Percentiles rank a stretch among this genome's conserved stretches.
phyloP scores from a whole-genome alignment of 2,888 invertebrate genomes.

The Drosophila bunnanda region DNA sequence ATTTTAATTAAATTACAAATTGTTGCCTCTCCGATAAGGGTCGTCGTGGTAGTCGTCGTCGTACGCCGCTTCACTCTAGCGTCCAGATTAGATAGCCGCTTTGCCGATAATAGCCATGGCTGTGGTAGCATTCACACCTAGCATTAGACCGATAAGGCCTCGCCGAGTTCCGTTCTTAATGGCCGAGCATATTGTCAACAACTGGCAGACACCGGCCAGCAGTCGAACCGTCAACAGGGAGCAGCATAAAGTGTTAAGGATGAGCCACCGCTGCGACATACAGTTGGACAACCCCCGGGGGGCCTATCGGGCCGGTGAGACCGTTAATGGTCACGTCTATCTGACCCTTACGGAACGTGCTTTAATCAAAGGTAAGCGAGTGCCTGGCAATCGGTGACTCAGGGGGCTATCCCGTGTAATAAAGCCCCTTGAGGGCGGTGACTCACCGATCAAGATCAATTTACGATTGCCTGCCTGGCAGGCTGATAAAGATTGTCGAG shows the following conservation, averaged over 20 bases:
- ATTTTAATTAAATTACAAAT: constrained; percentile 49
- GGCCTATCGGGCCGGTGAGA: constrained; percentile 73
- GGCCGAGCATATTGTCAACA: constrained; percentile 48
- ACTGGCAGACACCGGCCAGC: constrained; percentile 49
- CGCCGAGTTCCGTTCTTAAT: constrained; percentile 48
- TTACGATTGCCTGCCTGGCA: background rate
- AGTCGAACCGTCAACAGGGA: constrained; percentile 44
- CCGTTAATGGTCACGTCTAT: constrained; percentile 65
- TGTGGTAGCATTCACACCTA: constrained; percentile 33
- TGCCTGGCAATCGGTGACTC: constrained; percentile 53
- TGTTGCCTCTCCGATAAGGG: constrained; percentile 17
- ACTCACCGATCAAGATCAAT: constrained; percentile 46
- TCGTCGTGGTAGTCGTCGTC: background rate
- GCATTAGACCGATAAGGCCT: constrained; percentile 50
- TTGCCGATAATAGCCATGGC: constrained; percentile 39
- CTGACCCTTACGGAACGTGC: constrained; percentile 60
- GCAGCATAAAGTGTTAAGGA: constrained; percentile 17
- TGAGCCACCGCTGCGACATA: constrained; percentile 65
- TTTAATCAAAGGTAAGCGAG: constrained; percentile 74
- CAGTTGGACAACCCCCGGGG: constrained; percentile 66
- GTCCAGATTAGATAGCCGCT: constrained; percentile 63
- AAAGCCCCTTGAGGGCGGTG: constrained; percentile 31
- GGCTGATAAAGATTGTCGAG: constrained; percentile 12
- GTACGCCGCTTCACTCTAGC: background rate
- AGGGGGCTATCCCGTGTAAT: constrained; percentile 27